phyloP scores from a whole-genome alignment of 1,140 invertebrate species.

The Drosophila mayri region DNA sequence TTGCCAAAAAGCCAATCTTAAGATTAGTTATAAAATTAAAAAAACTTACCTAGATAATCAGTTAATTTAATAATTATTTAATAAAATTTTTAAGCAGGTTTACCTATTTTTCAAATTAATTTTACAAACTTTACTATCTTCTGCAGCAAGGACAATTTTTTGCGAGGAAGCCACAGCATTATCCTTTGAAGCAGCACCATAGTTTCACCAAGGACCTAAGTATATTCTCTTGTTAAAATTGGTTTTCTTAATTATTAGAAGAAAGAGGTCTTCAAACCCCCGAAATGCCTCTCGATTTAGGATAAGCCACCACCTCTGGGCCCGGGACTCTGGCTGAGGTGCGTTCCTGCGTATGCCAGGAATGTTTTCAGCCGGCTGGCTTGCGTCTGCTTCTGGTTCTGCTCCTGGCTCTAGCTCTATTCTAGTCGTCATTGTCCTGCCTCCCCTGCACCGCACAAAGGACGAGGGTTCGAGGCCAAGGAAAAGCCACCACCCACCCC shows the following conservation, averaged over 20 bases:
- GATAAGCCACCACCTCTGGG: constrained; percentile 6
- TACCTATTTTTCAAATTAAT: too few species aligned
- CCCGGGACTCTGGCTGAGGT: constrained; percentile 17
- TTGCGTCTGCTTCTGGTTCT: background rate
- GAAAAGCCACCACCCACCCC: constrained; percentile 52
- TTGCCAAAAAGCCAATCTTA: background rate
- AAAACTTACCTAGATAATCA: too few species aligned
- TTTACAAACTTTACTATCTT: too few species aligned
- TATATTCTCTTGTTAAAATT: background rate
- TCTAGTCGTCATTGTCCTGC: constrained; percentile 11
- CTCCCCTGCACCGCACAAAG: constrained; percentile 28
- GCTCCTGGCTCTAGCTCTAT: constrained; percentile 24
- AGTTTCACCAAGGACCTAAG: background rate
- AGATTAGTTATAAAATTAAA: too few species aligned
- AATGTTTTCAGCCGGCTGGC: constrained; percentile 46
- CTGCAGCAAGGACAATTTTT: too few species aligned
- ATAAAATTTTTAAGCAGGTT: too few species aligned
- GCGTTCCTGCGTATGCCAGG: constrained; percentile 30
- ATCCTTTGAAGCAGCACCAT: background rate
- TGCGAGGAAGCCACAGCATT: background rate
- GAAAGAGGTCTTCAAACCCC: background rate
- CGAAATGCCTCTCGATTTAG: background rate
- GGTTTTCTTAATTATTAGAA: background rate
- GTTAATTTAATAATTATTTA: too few species aligned
- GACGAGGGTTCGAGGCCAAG: constrained; percentile 11